Base-by-base conservation (phyloP, 2,888 invertebrate species). In the Eubasilissa splendida region DNA sequence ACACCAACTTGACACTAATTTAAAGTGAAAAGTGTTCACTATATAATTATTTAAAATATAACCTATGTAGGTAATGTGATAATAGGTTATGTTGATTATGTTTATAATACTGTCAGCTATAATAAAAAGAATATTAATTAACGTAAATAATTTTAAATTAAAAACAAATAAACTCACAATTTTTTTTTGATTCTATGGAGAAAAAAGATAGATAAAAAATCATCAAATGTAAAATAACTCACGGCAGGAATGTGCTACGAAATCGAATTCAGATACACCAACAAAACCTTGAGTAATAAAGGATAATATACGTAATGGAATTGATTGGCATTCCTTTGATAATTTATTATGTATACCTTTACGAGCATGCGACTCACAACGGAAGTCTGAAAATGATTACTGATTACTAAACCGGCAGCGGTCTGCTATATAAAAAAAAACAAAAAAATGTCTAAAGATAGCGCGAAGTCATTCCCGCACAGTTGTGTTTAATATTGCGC, bases 401-500 rank as follows among this genome's bases (percentile, higher is more conserved):
- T 73, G n/a, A 56, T 33, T 12, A 73, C 11, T 11, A 53, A 53
- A 14, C 22, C 11, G n/a, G 70, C 22, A 53, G n/a, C 31, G 53
- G 8, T 70, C n/a, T 9, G 11, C 22, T 56, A 56, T 73, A 56
- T 56, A 58, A n/a, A n/a, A 22, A 22, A 22, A 22, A 22, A 22
- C 22, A 22, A 22, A 22, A n/a, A 58, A n/a, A 56, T 56, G 9
- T 73, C 56, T 73, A 73, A 73, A 73, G 71, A 73, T 73, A 73
- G 71, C 56, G 71, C 71, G 22, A 65, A 56, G 71, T 73, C 71
- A 73, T 73, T 56, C 71, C 56, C 42, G 22, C 33, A 33, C 71
- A 31, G 53, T 73, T 54, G 22, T 54, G 22, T 7, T 70, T 70
- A 73, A 42, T 75, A 60, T 75, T 75, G 60, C 75, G 75, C 75